Evolutionary conservation across 2,888 invertebrate genomes (phyloP).

Genomic region (Chrysotoxum bicinctum): DNA sequence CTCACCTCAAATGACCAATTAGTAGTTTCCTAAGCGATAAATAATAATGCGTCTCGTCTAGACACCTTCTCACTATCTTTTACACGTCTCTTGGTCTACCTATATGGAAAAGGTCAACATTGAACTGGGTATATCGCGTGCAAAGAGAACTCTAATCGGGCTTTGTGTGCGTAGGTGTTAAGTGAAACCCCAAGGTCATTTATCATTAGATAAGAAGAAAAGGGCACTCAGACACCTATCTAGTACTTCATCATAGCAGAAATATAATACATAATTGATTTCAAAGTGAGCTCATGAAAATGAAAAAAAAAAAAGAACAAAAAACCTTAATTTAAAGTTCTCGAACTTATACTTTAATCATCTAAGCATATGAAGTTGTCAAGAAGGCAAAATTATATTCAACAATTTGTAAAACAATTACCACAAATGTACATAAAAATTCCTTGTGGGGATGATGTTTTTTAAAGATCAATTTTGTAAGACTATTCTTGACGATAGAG

Average conservation of each 20-base stretch:
- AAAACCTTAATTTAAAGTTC: not conserved
- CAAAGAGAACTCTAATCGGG: not conserved
- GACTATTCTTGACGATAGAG: not conserved
- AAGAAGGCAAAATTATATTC: not conserved
- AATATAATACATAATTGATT: conserved; percentile 5
- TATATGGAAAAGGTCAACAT: conserved; percentile 5
- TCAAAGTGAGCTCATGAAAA: not conserved
- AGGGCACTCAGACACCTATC: not conserved
- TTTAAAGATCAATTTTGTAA: not conserved
- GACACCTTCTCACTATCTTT: conserved; percentile 6
- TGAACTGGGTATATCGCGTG: not conserved
- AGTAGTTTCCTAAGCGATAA: conserved; percentile 3
- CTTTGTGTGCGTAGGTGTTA: not conserved
- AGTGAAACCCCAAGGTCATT: conserved; percentile 1
- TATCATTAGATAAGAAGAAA: not conserved
- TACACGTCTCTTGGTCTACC: not conserved
- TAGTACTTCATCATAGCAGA: not conserved
- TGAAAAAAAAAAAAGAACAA: not conserved
- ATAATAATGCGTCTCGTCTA: conserved; percentile 30
- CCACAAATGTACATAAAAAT: not conserved
- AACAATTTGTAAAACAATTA: not conserved
- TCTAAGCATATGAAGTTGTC: not conserved
- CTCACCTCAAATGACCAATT: not conserved
- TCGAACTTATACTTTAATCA: not conserved
- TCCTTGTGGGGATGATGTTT: not conserved